phyloP scores from a whole-genome alignment of 2,797 vertebrate genomes.

The Diglossa cyanea region DNA sequence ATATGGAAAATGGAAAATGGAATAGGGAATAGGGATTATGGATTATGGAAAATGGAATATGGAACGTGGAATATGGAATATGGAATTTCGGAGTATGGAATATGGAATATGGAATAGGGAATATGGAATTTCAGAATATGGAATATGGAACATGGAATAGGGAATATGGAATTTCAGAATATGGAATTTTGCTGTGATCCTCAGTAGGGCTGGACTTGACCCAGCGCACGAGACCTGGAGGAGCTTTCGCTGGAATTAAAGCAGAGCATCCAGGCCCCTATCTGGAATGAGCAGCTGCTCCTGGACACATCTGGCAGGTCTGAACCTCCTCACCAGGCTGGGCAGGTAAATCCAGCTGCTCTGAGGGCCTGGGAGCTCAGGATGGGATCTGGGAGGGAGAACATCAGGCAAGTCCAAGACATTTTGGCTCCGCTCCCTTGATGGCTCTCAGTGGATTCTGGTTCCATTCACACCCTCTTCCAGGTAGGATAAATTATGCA shows the following conservation, averaged over 20 bases:
- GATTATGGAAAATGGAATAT: no score
- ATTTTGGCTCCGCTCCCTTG: background rate
- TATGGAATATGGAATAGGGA: no score
- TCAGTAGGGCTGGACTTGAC: background rate
- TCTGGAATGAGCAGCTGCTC: background rate
- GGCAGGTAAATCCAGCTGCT: background rate
- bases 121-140: no score
- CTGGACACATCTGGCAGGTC: background rate
- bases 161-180: no score
- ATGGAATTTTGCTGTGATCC: background rate
- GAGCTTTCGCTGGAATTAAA: background rate
- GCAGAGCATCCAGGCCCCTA: background rate
- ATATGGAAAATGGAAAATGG: no score
- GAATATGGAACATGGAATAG: no score
- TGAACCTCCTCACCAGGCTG: background rate
- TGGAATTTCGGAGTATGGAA: no score
- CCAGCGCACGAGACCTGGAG: rapidly evolving
- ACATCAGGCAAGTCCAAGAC: rapidly evolving
- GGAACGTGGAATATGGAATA: no score
- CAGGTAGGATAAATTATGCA: background rate
- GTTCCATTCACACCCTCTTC: background rate
- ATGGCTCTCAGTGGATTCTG: rapidly evolving
- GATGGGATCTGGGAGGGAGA: background rate
- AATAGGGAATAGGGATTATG: no score
- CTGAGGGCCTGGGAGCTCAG: background rate